Evolutionary conservation across 2,888 invertebrate genomes (phyloP).

Genomic region (Drosophila picticornis): DNA sequence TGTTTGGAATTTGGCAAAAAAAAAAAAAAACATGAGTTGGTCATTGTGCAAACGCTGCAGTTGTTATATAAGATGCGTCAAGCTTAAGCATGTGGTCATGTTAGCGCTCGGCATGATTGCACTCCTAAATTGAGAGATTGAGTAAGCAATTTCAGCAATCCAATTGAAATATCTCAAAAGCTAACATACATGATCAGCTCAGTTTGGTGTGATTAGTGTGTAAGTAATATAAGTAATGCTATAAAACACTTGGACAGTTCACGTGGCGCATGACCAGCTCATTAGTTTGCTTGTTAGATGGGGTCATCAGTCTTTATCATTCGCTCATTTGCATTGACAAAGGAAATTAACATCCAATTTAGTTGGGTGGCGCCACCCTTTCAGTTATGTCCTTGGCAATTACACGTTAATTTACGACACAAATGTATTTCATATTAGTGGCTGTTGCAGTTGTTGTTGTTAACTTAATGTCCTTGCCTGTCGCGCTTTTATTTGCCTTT

Average conservation of each 20-base stretch:
- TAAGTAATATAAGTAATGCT: neutral
- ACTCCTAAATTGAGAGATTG: neutral
- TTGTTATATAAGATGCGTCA: conserved; percentile 17
- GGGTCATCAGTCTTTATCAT: conserved; percentile 42
- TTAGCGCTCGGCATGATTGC: neutral
- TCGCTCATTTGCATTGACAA: conserved; percentile 56
- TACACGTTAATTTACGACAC: conserved; percentile 66
- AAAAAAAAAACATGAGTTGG: conserved; percentile 12
- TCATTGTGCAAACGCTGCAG: conserved; percentile 17
- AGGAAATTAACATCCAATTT: conserved; percentile 63
- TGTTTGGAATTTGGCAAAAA: conserved; percentile 6
- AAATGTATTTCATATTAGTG: conserved; percentile 74
- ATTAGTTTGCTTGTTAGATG: conserved; percentile 14
- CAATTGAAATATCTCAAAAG: neutral
- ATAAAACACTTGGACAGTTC: neutral
- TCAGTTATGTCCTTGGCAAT: conserved; percentile 49
- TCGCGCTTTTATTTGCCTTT: conserved; percentile 59
- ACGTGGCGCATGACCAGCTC: conserved; percentile 1
- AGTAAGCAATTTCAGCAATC: neutral
- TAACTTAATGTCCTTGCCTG: conserved; percentile 67
- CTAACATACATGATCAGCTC: neutral
- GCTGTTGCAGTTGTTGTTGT: conserved; percentile 30
- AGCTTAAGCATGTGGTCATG: conserved; percentile 3
- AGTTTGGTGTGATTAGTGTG: neutral
- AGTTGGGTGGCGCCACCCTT: conserved; percentile 7